Percentiles rank a stretch among this genome's conserved stretches.
Evolutionary conservation across 2,888 invertebrate genomes (phyloP).

Genomic region (Eumerus sabulonum): DNA sequence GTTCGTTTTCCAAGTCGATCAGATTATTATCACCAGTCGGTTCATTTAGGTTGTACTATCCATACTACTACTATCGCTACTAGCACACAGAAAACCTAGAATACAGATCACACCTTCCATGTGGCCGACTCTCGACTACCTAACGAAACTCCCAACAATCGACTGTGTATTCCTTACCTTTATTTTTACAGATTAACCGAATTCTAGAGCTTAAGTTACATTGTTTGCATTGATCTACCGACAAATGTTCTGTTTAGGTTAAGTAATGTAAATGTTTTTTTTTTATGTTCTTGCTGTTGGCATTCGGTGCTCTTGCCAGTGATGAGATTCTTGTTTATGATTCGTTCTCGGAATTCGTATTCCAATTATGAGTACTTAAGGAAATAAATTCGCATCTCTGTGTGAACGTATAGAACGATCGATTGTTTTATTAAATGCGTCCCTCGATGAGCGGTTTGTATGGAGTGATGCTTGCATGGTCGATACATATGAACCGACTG

Average conservation of each 20-base stretch:
- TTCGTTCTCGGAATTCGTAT: no score
- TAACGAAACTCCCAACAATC: slow-evolving; percentile 30
- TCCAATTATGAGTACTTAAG: no score
- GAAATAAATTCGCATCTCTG: no score
- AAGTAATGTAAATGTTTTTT: slow-evolving; percentile 26
- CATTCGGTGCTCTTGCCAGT: slow-evolving; percentile 1
- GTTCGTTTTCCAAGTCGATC: slow-evolving; percentile 78
- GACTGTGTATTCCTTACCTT: slow-evolving; percentile 20
- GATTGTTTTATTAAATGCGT: not conserved
- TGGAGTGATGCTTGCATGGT: not conserved
- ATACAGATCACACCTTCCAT: not conserved
- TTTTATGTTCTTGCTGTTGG: not conserved
- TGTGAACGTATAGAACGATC: no score
- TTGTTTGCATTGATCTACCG: no score
- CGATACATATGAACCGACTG: no score
- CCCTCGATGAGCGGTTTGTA: slow-evolving; percentile 9
- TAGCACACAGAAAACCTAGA: slow-evolving; percentile 71
- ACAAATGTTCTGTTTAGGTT: slow-evolving; percentile 28
- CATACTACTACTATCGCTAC: slow-evolving; percentile 77
- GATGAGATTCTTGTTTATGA: no score
- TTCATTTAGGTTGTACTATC: slow-evolving; percentile 78
- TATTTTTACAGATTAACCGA: slow-evolving; percentile 29
- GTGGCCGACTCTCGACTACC: no score
- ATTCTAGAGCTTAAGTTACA: slow-evolving; percentile 44
- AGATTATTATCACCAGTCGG: slow-evolving; percentile 75